phyloP scores from a whole-genome alignment of 2,113 vertebrate genomes.

The Peucedramus taeniatus region DNA sequence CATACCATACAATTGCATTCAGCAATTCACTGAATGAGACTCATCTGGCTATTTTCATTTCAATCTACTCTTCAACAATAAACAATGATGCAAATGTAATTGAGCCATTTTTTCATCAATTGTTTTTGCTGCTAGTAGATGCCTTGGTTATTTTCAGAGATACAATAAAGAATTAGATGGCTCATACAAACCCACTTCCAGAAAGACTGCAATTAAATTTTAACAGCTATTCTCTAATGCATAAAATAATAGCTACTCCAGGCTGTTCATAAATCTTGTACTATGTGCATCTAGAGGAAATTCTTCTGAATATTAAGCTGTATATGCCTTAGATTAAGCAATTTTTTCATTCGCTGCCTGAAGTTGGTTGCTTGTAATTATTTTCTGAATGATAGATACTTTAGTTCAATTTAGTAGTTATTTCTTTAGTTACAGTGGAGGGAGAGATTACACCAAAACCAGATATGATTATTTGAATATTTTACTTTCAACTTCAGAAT shows the following conservation, averaged over 20 bases:
- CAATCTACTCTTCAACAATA: constrained; percentile 1
- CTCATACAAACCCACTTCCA: neutral
- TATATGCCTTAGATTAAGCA: neutral
- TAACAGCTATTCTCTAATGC: neutral
- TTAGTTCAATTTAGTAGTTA: neutral
- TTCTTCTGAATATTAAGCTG: neutral
- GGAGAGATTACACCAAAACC: neutral
- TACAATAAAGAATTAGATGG: neutral
- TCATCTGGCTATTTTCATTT: constrained; percentile 14
- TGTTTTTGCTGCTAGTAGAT: neutral
- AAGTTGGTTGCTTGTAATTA: neutral
- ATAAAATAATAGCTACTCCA: neutral
- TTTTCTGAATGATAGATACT: neutral
- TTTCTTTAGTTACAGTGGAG: neutral
- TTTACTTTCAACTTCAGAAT: neutral
- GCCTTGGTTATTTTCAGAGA: neutral
- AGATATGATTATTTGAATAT: neutral
- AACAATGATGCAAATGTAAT: constrained; percentile 2
- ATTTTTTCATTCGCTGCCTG: neutral
- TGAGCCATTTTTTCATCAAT: neutral
- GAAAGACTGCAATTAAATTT: constrained; percentile 12
- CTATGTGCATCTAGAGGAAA: neutral
- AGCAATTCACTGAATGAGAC: neutral
- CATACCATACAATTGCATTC: neutral
- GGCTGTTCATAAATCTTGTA: neutral